phyloP scores from a whole-genome alignment of 2,113 vertebrate genomes.

The Phrynosoma blainvillii region DNA sequence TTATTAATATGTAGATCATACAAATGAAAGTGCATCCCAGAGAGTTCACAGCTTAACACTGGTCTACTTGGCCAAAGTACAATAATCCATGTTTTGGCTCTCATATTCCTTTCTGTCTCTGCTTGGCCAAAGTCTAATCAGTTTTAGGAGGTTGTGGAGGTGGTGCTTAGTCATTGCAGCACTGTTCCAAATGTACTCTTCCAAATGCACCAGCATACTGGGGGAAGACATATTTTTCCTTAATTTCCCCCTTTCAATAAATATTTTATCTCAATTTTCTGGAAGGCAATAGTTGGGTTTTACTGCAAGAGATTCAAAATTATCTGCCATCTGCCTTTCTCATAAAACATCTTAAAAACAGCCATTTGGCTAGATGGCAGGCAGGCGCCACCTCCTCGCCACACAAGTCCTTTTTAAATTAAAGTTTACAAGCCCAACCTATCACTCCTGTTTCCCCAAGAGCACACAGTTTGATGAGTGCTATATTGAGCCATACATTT shows the following conservation, averaged over 20 bases:
- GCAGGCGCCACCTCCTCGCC: conserved; percentile 1
- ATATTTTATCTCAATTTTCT: conserved; percentile 33
- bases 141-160: conserved; percentile 36
- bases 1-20: not conserved
- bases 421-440: conserved; percentile 55
- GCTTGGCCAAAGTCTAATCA: conserved; percentile 20
- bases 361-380: conserved; percentile 33
- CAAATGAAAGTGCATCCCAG: not conserved
- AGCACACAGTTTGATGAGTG: conserved; percentile 45
- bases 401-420: conserved; percentile 2
- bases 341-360: conserved; percentile 29
- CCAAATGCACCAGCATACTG: conserved; percentile 18
- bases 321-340: conserved; percentile 17
- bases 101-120: not conserved
- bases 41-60: not conserved
- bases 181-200: conserved; percentile 22
- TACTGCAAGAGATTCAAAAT: conserved; percentile 32
- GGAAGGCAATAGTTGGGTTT: conserved; percentile 37
- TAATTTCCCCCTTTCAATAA: conserved; percentile 37
- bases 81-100: not conserved
- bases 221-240: conserved; percentile 18
- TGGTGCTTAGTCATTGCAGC: conserved; percentile 56
- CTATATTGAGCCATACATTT: conserved; percentile 50
- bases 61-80: not conserved
- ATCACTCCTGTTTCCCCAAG: conserved; percentile 25